A percentile compares a stretch with the other conserved stretches of the same genome.
phyloP scores from a whole-genome alignment of 2,113 vertebrate genomes.

The Planiliza haematocheilus region DNA sequence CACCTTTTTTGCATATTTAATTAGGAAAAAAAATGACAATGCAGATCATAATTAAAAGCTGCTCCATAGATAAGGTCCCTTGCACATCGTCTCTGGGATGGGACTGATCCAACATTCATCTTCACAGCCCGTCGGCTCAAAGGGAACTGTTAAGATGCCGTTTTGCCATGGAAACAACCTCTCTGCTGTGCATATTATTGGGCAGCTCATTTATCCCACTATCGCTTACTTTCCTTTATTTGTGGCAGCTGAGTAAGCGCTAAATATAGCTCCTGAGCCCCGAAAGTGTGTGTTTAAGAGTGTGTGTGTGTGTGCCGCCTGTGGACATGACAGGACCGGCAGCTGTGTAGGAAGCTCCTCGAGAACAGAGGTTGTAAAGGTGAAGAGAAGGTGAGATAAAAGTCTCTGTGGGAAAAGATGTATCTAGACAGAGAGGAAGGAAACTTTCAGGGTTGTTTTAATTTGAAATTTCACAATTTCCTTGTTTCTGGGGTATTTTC shows the following conservation, averaged over 20 bases:
- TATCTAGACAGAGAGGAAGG: not conserved
- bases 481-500: not conserved
- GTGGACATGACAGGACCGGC: constrained; percentile 38
- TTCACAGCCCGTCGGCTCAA: constrained; percentile 21
- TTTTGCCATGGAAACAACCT: constrained; percentile 67
- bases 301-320: constrained; percentile 51
- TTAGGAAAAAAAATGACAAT: constrained; percentile 13
- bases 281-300: constrained; percentile 58
- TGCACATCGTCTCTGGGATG: constrained; percentile 6
- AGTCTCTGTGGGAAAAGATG: not conserved
- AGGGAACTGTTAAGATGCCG: constrained; percentile 13
- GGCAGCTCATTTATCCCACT: constrained; percentile 58
- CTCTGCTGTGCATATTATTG: constrained; percentile 29
- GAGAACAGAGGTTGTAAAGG: constrained; percentile 17
- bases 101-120: constrained; percentile 22
- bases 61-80: constrained; percentile 19
- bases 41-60: constrained; percentile 41
- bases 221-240: constrained; percentile 76
- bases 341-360: constrained; percentile 20
- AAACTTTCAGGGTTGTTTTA: not conserved
- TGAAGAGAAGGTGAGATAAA: constrained; percentile 33
- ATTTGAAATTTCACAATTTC: not conserved
- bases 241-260: constrained; percentile 77
- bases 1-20: not conserved
- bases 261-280: constrained; percentile 85